These are phyloP conservation scores for Protaetia brevitarsis DNA, from an alignment of 1,140 invertebrate genomes.

Conservation along the genomic window DNA sequence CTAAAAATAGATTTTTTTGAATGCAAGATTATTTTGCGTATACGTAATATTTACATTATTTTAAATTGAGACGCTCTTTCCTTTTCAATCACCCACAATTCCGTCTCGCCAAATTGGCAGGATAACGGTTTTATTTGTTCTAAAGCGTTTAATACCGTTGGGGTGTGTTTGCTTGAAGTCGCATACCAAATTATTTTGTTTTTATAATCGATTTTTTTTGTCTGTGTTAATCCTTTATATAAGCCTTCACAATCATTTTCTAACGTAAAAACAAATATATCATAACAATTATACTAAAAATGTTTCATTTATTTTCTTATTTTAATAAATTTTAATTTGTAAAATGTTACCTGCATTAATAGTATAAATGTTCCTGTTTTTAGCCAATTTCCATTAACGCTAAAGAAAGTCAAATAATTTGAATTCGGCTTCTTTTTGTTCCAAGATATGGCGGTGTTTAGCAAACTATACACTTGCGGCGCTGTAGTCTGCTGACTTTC, in stretches of 20 bases:
- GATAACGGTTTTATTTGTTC: neutral
- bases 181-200: neutral
- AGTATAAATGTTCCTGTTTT: neutral
- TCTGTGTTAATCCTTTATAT: neutral
- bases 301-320: no score
- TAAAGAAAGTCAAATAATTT: neutral
- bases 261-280: slow-evolving; percentile 19
- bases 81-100: slow-evolving; percentile 6
- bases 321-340: no score
- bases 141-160: neutral
- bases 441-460: neutral
- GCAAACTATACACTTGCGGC: neutral
- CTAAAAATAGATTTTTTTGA: neutral
- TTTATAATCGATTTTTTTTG: slow-evolving; percentile 4
- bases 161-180: no score
- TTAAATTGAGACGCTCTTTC: neutral
- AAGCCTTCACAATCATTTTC: slow-evolving; percentile 5
- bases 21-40: neutral
- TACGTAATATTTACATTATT: neutral
- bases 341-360: slow-evolving; percentile 9
- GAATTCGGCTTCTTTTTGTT: neutral
- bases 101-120: neutral
- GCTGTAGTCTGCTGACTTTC: neutral
- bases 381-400: neutral
- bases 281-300: no score